Evolutionary conservation across 2,797 vertebrate species (phyloP).

Genomic region (Gambusia yucatana): DNA sequence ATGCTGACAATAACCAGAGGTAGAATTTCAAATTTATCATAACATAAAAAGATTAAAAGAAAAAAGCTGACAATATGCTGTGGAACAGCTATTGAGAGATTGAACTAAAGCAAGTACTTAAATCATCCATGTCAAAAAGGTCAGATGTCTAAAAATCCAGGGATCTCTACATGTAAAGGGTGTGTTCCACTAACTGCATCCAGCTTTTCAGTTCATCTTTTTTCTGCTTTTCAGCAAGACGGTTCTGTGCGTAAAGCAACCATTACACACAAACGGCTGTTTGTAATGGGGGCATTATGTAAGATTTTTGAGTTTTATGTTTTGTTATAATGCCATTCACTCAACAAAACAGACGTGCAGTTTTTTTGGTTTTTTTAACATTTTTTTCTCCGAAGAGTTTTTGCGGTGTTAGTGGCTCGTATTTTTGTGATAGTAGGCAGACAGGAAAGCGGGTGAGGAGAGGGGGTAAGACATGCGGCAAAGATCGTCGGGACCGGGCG

Average conservation of each 20-base stretch:
- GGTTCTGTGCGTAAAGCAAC: not conserved
- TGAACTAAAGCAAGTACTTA: not conserved
- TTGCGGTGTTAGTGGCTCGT: too few relatives aligned
- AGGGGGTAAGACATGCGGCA: too few relatives aligned
- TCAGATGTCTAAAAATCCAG: not conserved
- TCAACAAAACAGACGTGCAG: not conserved
- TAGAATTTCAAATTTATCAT: not conserved
- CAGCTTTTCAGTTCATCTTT: not conserved
- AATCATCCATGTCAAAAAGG: not conserved
- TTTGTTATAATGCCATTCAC: not conserved
- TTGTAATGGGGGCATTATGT: too few relatives aligned
- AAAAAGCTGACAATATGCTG: not conserved
- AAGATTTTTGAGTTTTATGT: too few relatives aligned
- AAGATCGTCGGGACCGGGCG: too few relatives aligned
- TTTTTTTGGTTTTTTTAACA: too few relatives aligned
- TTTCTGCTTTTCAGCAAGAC: not conserved
- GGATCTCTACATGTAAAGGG: not conserved
- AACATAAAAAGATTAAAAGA: not conserved
- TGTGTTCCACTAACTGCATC: not conserved
- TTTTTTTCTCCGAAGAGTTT: not conserved
- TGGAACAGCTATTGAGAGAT: not conserved
- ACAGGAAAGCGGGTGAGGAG: too few relatives aligned
- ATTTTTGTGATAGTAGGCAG: too few relatives aligned
- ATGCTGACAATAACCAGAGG: not conserved
- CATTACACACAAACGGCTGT: not conserved